These are phyloP conservation scores for Plebejus argus DNA, from an alignment of 2,888 invertebrate species.

Conservation along the genomic window DNA sequence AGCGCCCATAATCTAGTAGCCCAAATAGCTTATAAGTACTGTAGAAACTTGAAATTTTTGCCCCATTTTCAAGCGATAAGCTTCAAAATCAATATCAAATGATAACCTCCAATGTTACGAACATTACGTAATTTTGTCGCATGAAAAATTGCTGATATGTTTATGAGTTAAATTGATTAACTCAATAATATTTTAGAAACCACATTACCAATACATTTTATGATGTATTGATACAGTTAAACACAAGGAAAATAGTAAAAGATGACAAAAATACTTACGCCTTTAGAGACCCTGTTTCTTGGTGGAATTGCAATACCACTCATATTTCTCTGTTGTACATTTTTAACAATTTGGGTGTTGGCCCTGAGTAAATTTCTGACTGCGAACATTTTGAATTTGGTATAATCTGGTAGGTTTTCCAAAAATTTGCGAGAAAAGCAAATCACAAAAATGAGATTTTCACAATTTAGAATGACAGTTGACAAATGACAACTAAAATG, in stretches of 20 bases:
- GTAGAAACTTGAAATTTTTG: background rate
- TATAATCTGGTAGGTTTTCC: background rate
- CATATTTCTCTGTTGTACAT: constrained; percentile 66
- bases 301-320: constrained; percentile 59
- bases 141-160: background rate
- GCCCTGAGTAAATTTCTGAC: constrained; percentile 60
- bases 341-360: constrained; percentile 58
- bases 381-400: constrained; percentile 58
- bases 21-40: background rate
- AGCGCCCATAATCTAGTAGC: background rate
- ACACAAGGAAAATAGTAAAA: background rate
- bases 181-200: background rate
- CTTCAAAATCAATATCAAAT: background rate
- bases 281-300: constrained; percentile 59
- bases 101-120: constrained; percentile 9
- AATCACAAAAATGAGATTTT: constrained; percentile 24
- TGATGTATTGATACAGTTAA: background rate
- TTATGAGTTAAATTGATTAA: background rate
- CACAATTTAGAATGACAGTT: background rate
- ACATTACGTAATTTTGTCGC: constrained; percentile 18
- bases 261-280: constrained; percentile 51
- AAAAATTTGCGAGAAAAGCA: constrained; percentile 3
- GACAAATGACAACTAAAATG: background rate
- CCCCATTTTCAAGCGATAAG: background rate
- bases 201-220: background rate